phyloP scores from a whole-genome alignment of 2,113 vertebrate genomes.

The Pimephales promelas region DNA sequence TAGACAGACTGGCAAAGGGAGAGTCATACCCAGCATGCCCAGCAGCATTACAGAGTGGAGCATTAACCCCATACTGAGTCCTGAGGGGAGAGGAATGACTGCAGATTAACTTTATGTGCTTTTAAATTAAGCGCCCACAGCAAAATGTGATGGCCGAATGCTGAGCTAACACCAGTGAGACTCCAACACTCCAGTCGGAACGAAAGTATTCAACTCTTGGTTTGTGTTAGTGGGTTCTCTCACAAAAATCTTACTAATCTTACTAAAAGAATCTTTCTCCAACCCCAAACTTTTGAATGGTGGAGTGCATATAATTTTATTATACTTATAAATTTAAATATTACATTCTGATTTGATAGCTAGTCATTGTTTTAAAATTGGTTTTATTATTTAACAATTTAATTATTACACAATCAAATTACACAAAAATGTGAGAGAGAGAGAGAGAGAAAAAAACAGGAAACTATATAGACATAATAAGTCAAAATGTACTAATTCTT shows the following conservation, averaged over 20 bases:
- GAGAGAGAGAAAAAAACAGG: neutral
- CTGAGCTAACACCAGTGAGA: slow-evolving; percentile 14
- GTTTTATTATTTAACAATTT: too few relatives aligned
- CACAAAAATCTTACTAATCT: too few relatives aligned
- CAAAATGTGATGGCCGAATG: slow-evolving; percentile 24
- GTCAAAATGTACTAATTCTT: neutral
- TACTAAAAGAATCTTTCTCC: neutral
- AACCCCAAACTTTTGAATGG: neutral
- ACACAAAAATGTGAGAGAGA: neutral
- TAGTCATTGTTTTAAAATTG: neutral
- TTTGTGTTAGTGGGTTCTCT: slow-evolving; percentile 8
- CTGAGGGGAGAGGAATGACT: slow-evolving; percentile 39
- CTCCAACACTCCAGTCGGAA: neutral
- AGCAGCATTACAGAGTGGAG: slow-evolving; percentile 24
- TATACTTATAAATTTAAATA: neutral
- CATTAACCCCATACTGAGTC: slow-evolving; percentile 52
- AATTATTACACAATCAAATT: neutral
- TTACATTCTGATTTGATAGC: neutral
- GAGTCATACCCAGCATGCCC: slow-evolving; percentile 40
- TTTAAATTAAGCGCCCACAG: slow-evolving; percentile 29
- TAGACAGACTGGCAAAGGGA: slow-evolving; percentile 40
- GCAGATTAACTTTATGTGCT: slow-evolving; percentile 40
- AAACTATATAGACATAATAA: neutral
- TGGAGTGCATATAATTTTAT: neutral
- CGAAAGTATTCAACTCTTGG: neutral